phyloP scores from a whole-genome alignment of 2,797 vertebrate genomes.

The Scolopax rusticola region DNA sequence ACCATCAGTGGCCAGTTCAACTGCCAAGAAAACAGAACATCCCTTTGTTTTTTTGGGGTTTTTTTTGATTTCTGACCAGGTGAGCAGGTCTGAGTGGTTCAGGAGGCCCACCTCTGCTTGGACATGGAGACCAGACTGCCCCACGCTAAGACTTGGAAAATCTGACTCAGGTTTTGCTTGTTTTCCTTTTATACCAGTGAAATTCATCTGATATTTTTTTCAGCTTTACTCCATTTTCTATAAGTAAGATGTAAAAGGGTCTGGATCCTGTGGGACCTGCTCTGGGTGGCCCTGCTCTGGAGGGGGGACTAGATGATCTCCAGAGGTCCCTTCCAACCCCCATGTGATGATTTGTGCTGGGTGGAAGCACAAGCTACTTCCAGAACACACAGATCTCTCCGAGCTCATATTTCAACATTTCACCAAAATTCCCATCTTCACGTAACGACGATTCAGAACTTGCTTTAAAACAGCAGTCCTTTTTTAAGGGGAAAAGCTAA shows the following conservation, averaged over 20 bases:
- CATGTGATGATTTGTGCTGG: neutral
- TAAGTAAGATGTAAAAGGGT: neutral
- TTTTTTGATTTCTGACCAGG: neutral
- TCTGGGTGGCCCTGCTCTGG: too few species aligned
- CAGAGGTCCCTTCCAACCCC: too few species aligned
- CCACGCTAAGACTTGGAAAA: neutral
- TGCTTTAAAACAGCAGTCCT: neutral
- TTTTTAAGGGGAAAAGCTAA: neutral
- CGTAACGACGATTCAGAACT: neutral
- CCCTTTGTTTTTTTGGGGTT: neutral
- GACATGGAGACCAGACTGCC: neutral
- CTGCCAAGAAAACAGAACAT: neutral
- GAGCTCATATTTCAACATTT: neutral
- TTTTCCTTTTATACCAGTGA: neutral
- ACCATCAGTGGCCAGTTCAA: fast-evolving
- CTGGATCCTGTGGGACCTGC: neutral
- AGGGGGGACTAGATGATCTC: too few species aligned
- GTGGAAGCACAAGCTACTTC: neutral
- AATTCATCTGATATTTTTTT: neutral
- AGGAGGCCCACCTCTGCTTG: neutral
- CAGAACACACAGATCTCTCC: neutral
- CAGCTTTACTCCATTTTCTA: neutral
- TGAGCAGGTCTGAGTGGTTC: neutral
- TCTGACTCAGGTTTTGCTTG: neutral
- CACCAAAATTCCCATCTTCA: neutral